These are phyloP conservation scores for Coryphaenoides rupestris DNA, from an alignment of 2,113 vertebrate genomes.

Conservation along the genomic window DNA sequence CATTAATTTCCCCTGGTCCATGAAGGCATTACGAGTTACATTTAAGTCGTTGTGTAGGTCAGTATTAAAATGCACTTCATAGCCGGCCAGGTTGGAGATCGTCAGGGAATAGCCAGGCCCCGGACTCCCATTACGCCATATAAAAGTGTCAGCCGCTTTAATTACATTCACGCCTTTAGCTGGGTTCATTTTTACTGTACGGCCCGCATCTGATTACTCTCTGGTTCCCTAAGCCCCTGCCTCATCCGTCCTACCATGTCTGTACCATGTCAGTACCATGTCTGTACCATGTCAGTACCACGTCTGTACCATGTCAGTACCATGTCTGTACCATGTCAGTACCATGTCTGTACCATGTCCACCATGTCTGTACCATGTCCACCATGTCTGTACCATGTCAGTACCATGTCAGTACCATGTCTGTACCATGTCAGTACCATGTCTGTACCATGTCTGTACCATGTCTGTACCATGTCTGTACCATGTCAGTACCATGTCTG, in stretches of 20 bases:
- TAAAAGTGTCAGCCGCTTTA: constrained; percentile 77
- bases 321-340: too few relatives aligned
- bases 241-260: constrained; percentile 37
- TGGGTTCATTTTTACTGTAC: constrained; percentile 68
- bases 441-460: too few relatives aligned
- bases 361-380: too few relatives aligned
- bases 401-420: too few relatives aligned
- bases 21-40: constrained; percentile 87
- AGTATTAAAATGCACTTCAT: constrained; percentile 89
- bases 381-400: too few relatives aligned
- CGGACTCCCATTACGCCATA: constrained; percentile 78
- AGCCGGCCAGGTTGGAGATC: constrained; percentile 77
- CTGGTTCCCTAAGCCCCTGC: constrained; percentile 60
- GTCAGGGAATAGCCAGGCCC: constrained; percentile 80
- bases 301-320: too few relatives aligned
- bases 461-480: too few relatives aligned
- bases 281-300: too few relatives aligned
- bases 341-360: too few relatives aligned
- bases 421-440: too few relatives aligned
- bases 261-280: too few relatives aligned
- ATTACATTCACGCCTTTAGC: constrained; percentile 74
- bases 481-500: too few relatives aligned
- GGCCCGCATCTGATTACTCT: constrained; percentile 64
- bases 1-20: constrained; percentile 94
- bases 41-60: constrained; percentile 93